These are phyloP conservation scores for Drosophila mauritiana DNA, from an alignment of 1,140 invertebrate genomes.

Conservation along the genomic window DNA sequence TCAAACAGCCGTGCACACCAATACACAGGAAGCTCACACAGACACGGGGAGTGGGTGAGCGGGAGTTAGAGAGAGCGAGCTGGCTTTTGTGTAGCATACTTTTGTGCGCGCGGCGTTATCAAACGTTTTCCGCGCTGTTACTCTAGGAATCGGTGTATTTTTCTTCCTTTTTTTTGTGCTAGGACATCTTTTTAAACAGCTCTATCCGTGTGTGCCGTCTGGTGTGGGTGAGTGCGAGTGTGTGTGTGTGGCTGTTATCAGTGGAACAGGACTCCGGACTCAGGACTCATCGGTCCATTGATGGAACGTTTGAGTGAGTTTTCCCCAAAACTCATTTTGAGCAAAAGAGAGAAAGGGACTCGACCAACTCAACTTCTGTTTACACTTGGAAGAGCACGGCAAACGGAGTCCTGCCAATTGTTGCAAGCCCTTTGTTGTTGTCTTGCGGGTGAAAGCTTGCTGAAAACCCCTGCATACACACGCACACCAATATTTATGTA, in stretches of 20 bases:
- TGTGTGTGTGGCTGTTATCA: slow-evolving; percentile 64
- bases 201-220: slow-evolving; percentile 39
- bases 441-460: slow-evolving; percentile 57
- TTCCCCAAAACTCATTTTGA: slow-evolving; percentile 18
- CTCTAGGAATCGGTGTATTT: slow-evolving; percentile 46
- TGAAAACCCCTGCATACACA: slow-evolving; percentile 40
- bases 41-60: slow-evolving; percentile 12
- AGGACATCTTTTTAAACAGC: slow-evolving; percentile 65
- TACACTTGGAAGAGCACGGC: slow-evolving; percentile 69
- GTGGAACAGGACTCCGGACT: slow-evolving; percentile 66
- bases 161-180: slow-evolving; percentile 4
- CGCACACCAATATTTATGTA: slow-evolving; percentile 68
- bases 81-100: slow-evolving; percentile 71
- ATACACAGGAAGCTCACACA: slow-evolving; percentile 19
- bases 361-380: slow-evolving; percentile 53
- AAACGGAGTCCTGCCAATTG: slow-evolving; percentile 70
- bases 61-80: slow-evolving; percentile 38
- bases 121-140: slow-evolving; percentile 81
- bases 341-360: slow-evolving; percentile 43
- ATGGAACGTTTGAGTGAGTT: slow-evolving; percentile 77
- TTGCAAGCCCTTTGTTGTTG: slow-evolving; percentile 66
- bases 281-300: slow-evolving; percentile 61
- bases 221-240: slow-evolving; percentile 16
- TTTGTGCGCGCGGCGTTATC: slow-evolving; percentile 74
- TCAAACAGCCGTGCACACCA: slow-evolving; percentile 4